Base-by-base conservation (phyloP, 2,113 vertebrate species). In the Sylvilagus bachmani region DNA sequence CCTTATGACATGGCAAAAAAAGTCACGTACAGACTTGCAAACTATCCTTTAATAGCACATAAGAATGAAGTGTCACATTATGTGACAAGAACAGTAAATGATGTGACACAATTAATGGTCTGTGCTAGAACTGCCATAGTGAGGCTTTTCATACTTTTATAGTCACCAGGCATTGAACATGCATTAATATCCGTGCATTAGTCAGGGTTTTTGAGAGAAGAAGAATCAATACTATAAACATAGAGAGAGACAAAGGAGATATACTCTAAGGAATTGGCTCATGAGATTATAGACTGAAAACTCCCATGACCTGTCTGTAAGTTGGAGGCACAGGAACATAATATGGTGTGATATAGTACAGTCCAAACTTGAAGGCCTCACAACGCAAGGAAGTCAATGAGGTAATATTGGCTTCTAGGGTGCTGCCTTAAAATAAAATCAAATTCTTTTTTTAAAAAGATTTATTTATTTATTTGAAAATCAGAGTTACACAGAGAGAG, bases 1-100 rank as follows among this genome's bases (percentile, higher is more conserved):
- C 22, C 31, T 19, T 64, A 33, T 62, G 64, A 66, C 10, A 58
- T 21, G 14, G 6, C 17, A 49, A 66, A 94, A 29, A 64, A 81
- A 33, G 51, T 2, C 31, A 6, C 49, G 5, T 31, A 19, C 5
- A 89, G 36, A 74, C 31, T 51, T 78, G 11, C 2, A 14, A 85
- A 75, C 17, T 33, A 64, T 90, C 92, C n/a, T 77, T 96, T 82
- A 86, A 90, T 62, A 82, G 14, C 29, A 58, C 33, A 24, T 36
- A 86, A 69, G 69, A 90, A 92, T 91, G 27, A 96, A 77, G 92
- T 89, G 85, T 51, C 69, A 86, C 6, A 92, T 93, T 90, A 55
- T 0, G 27, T 66, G 53, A 85, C 10, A 79, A 95, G 75, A 84
- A 70, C 61, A 70, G 58, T 53, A 91, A 81, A 55, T 67, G 49